Percentiles rank a stretch among this genome's conserved stretches.
These are phyloP conservation scores for Cetonia aurata DNA, from an alignment of 2,888 invertebrate species.

Conservation along the genomic window DNA sequence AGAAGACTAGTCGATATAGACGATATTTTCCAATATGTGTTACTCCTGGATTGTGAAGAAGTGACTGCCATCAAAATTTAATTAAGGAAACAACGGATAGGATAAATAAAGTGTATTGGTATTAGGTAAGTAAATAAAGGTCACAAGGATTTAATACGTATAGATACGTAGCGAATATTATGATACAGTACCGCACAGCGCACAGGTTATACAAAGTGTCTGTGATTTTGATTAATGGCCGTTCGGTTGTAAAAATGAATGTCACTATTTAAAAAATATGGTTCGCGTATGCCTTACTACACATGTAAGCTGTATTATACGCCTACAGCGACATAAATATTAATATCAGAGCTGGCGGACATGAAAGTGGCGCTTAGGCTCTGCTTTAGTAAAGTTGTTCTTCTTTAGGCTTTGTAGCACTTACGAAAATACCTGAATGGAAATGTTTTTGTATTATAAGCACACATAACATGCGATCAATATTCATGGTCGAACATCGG, in stretches of 20 bases:
- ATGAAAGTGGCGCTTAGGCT: not conserved
- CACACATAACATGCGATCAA: not conserved
- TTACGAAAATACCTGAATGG: constrained; percentile 2
- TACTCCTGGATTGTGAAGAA: too few relatives aligned
- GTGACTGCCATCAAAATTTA: too few relatives aligned
- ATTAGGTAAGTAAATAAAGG: too few relatives aligned
- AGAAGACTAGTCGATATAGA: too few relatives aligned
- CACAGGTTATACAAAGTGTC: constrained; percentile 19
- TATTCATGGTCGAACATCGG: constrained; percentile 14
- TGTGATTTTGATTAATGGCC: constrained; percentile 30
- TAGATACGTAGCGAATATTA: too few relatives aligned
- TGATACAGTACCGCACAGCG: not conserved
- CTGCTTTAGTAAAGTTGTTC: constrained; percentile 3
- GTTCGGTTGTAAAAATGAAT: constrained; percentile 29
- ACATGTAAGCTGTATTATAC: constrained; percentile 22
- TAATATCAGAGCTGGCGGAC: constrained; percentile 13
- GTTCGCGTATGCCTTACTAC: constrained; percentile 12
- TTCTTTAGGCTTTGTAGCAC: not conserved
- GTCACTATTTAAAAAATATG: constrained; percentile 34
- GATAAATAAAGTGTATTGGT: too few relatives aligned
- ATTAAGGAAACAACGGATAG: too few relatives aligned
- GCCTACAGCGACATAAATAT: constrained; percentile 31
- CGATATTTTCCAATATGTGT: too few relatives aligned
- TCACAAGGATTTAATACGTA: too few relatives aligned
- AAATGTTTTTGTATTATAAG: constrained; percentile 5